These are phyloP conservation scores for Gallinago nigripennis DNA, from an alignment of 2,797 vertebrate genomes.

Conservation along the genomic window DNA sequence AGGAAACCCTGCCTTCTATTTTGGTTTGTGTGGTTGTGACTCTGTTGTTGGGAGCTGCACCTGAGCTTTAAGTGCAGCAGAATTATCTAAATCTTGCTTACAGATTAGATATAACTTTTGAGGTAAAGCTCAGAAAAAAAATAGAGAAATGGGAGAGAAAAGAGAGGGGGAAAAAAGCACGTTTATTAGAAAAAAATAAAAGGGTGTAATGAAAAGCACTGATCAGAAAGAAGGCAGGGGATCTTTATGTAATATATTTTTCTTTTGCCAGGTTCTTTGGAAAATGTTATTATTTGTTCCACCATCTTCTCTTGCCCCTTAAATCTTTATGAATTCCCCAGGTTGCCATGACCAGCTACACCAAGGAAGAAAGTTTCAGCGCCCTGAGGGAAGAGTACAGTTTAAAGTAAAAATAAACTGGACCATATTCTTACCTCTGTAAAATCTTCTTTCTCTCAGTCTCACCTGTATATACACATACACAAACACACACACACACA, in stretches of 20 bases:
- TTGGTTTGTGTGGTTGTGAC: neutral
- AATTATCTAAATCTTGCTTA: neutral
- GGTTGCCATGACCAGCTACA: neutral
- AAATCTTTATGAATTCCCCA: neutral
- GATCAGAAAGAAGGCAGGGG: neutral
- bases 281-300: neutral
- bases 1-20: neutral
- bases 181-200: neutral
- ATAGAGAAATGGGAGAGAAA: neutral
- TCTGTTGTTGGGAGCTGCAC: neutral
- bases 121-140: neutral
- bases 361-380: neutral
- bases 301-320: neutral
- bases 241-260: neutral
- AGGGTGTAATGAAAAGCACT: neutral
- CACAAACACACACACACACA: neutral
- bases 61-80: neutral
- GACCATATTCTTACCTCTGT: neutral
- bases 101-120: neutral
- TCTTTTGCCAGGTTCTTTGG: neutral
- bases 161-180: rapidly evolving
- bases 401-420: neutral
- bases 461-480: neutral
- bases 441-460: neutral
- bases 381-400: neutral